Evolutionary conservation across 2,888 invertebrate species (phyloP), one percentile per base, ranked within the genome.

Genomic region (Mactromeris polynyma): DNA sequence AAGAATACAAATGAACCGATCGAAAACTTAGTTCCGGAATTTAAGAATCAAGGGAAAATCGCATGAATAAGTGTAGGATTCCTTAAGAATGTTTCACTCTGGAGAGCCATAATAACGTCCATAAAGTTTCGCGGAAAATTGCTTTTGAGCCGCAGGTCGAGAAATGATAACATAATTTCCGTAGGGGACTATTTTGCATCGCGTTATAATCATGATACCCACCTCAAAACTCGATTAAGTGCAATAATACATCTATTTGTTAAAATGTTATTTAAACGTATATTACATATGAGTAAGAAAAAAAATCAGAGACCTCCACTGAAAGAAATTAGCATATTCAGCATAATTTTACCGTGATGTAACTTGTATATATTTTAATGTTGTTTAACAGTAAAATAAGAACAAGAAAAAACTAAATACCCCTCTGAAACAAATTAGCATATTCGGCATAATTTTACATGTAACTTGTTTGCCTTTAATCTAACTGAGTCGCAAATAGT

Each of bases 61-160:
- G 85, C 83, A 51, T 88, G 86, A 86, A 80, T 86, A 86, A 85
- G 83, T 87, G 86, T 88, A 88, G 86, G 83, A 88, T 88, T 90
- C 86, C 80, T 80, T 80, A 86, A 81, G 83, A 88, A 81, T 83
- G 86, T 87, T 85, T 77, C 83, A 83, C 91, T 69, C 88, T n/a
- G 54, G 91, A 90, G 91, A 85, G 80, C 73, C 80, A 87, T 91
- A 89, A 88, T 54, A 80, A 42, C 51, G 85, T 80, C 86, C 85
- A 88, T 91, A 91, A 91, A 91, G 88, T 86, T 88, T 88, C 85
- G 89, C 81, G 83, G 91, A 90, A 91, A 91, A 91, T 91, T 91
- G 91, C 89, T 91, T 91, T 85, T 69, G 89, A 88, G 91, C 88
- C 91, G 86, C 80, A 85, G 91, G 90, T 90, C 91, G 90, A 73